These are phyloP conservation scores for Scaptodrosophila latifasciaeformis DNA, from an alignment of 2,888 invertebrate genomes.

Conservation along the genomic window DNA sequence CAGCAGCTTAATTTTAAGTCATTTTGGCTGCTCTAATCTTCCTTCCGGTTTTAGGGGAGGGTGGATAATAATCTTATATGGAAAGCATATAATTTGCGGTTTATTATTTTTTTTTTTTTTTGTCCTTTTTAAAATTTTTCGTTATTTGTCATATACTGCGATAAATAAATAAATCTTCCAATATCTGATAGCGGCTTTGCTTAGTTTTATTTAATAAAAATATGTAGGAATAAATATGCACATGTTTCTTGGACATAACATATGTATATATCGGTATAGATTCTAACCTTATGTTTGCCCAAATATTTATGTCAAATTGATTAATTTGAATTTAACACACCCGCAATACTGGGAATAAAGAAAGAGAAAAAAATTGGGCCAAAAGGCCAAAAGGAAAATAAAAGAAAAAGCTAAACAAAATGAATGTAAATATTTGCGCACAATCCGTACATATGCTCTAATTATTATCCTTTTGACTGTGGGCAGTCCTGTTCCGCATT, in stretches of 20 bases:
- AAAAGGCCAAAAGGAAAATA: neutral
- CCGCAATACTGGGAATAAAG: neutral
- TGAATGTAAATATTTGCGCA: conserved; percentile 54
- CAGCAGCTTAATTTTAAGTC: conserved; percentile 62
- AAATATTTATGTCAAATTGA: conserved; percentile 62
- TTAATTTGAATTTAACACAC: conserved; percentile 52
- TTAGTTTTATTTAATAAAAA: too few relatives aligned
- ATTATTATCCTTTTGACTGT: conserved; percentile 62
- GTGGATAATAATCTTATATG: conserved; percentile 1
- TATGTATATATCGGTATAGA: too few relatives aligned
- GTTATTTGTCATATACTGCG: too few relatives aligned
- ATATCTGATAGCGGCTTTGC: too few relatives aligned
- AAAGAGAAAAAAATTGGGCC: neutral
- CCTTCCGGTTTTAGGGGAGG: neutral
- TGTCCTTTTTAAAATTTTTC: too few relatives aligned
- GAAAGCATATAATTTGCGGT: neutral
- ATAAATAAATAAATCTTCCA: too few relatives aligned
- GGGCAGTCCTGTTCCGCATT: conserved; percentile 42
- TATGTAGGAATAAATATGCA: too few relatives aligned
- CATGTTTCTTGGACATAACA: too few relatives aligned
- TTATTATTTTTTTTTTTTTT: neutral
- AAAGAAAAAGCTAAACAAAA: neutral
- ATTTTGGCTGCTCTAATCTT: conserved; percentile 44
- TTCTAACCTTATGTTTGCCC: conserved; percentile 32
- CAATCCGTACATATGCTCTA: conserved; percentile 67